Base-by-base conservation (phyloP, 2,797 vertebrate genomes). In the Pampus argenteus region DNA sequence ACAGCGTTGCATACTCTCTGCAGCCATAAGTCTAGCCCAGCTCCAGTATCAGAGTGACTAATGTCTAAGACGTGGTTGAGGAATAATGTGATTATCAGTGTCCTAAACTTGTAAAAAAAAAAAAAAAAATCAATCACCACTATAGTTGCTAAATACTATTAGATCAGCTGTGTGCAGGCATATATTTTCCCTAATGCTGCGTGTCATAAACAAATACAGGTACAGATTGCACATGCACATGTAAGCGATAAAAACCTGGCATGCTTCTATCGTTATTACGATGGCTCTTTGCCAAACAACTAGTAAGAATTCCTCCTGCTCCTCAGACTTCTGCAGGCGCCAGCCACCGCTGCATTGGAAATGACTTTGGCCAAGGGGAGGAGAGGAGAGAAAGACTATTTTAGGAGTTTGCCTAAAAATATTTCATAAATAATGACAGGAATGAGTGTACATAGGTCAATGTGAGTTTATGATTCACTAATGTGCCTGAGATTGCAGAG, bases 391-490 rank as follows among this genome's bases (percentile, higher is more conserved):
- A 55, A 78, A 56, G 78, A 84, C 89, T 87, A 88, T 93, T 93
- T 91, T 92, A 84, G 85, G 90, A 87, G 72, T 84, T 89, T 72
- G 78, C 87, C 72, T 82, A 82, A 90, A 92, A 87, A 92, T 78
- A 88, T 90, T 89, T 84, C 67, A 89, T 87, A 83, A 92, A 94
- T 93, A 92, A 90, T 81, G 88, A 85, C 80, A 91, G 68, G 74
- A 90, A 90, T 83, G 86, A 79, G 73, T 81, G 80, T 45, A 55
- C 52, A 66, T 45, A 60, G 89, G 83, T 91, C 86, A 90, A 0
- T 34, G 76, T 38, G 75, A 88, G 83, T 84, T 84, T 79, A 86
- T 83, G 81, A 84, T 82, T 76, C 56, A 71, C 71, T 85, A 65
- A 76, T 76, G 78, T 67, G 66, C 38, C 66, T 63, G 58, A 74